A percentile compares a stretch with the other conserved stretches of the same genome.
Evolutionary conservation across 2,888 invertebrate genomes (phyloP).

Genomic region (Mamestra brassicae): DNA sequence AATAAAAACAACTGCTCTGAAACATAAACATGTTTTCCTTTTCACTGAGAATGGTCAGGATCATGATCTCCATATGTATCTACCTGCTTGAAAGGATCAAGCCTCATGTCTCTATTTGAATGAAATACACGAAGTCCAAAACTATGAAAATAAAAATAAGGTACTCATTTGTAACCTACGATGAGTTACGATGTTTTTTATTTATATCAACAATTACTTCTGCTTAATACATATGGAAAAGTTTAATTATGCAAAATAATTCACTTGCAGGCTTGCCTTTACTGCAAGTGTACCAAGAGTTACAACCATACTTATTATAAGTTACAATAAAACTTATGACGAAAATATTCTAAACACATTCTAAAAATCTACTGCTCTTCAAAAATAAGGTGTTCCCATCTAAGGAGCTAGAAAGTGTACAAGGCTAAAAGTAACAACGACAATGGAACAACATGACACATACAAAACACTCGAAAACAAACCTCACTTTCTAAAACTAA

Average conservation of each 20-base stretch:
- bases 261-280: not conserved
- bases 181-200: not conserved
- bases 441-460: conserved; percentile 17
- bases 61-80: not conserved
- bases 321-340: not conserved
- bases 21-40: not conserved
- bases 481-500: conserved; percentile 42
- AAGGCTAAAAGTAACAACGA: not conserved
- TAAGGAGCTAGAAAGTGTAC: not conserved
- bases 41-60: not conserved
- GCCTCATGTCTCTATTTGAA: not conserved
- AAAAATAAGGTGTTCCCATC: accelerated
- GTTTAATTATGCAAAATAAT: conserved; percentile 15
- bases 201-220: not conserved
- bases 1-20: conserved; percentile 13
- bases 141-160: not conserved
- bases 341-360: not conserved
- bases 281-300: not conserved
- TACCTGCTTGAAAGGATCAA: too few species aligned
- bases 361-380: not conserved
- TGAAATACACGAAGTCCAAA: not conserved
- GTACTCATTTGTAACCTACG: not conserved
- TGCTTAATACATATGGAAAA: not conserved
- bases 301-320: not conserved
- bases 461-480: not conserved